Conservation (phyloP, 2,797 vertebrate genomes). For the Syngnathus acus region DNA sequence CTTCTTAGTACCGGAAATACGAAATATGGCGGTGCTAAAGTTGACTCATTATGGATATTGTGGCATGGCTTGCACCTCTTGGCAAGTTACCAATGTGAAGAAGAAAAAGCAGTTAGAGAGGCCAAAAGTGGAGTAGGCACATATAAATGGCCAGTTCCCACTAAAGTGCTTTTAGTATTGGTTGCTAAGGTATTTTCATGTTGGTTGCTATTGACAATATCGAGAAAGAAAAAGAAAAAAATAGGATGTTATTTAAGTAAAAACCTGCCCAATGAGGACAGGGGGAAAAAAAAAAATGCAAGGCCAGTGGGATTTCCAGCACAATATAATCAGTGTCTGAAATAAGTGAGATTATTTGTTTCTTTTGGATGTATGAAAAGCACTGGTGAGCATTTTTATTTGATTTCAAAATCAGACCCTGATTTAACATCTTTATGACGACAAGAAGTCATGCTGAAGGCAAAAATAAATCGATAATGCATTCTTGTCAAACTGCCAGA, state of each 20-base stretch:
- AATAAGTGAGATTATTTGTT: conserved; percentile 56
- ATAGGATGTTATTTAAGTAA: conserved; percentile 12
- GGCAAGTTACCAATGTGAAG: background rate
- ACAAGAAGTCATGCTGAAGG: conserved; percentile 6
- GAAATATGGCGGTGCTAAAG: background rate
- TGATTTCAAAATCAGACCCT: conserved; percentile 19
- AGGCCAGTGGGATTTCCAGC: conserved; percentile 50
- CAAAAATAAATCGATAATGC: conserved; percentile 3
- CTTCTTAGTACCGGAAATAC: background rate
- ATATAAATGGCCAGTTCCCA: background rate
- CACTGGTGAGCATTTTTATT: conserved; percentile 16
- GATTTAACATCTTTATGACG: conserved; percentile 13
- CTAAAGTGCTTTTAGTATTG: background rate
- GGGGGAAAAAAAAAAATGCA: conserved; percentile 45
- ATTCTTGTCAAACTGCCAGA: conserved; percentile 4
- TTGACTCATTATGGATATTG: background rate
- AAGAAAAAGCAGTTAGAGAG: background rate
- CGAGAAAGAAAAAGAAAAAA: background rate
- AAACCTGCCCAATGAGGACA: conserved; percentile 30
- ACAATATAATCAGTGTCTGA: conserved; percentile 36
- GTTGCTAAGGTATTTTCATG: background rate
- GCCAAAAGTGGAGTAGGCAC: too few relatives aligned
- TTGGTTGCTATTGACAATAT: background rate
- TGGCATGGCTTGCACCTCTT: background rate
- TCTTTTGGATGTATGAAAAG: conserved; percentile 17